Conservation (phyloP, 1,140 invertebrate genomes). For the Halictus rubicundus region DNA sequence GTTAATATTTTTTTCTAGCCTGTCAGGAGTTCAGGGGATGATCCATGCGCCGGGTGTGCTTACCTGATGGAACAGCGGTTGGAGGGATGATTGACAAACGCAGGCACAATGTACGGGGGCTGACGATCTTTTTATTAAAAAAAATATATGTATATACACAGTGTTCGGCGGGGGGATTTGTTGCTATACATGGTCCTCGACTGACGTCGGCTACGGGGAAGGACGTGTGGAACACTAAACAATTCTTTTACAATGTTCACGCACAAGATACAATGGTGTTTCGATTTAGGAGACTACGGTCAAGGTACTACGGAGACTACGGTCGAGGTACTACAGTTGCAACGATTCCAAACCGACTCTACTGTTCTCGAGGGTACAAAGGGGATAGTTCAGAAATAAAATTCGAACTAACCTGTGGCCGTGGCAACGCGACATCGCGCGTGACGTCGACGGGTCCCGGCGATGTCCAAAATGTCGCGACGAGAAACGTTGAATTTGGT, state of each 20-base stretch:
- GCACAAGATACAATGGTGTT: too few relatives aligned
- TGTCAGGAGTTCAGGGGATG: too few relatives aligned
- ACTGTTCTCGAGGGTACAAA: too few relatives aligned
- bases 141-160: constrained; percentile 24
- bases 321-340: too few relatives aligned
- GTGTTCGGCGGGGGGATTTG: neutral
- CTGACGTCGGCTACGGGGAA: too few relatives aligned
- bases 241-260: too few relatives aligned
- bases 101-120: constrained; percentile 8
- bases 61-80: constrained; percentile 11
- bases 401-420: constrained; percentile 53
- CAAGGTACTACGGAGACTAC: too few relatives aligned
- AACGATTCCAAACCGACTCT: too few relatives aligned
- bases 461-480: neutral
- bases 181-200: neutral
- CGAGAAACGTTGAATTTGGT: constrained; percentile 82
- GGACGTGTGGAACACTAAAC: too few relatives aligned
- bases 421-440: neutral
- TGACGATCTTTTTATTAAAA: constrained; percentile 23
- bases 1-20: too few relatives aligned
- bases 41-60: constrained; percentile 2
- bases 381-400: too few relatives aligned
- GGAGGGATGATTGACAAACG: constrained; percentile 17
- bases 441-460: neutral
- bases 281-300: too few relatives aligned